Conservation (phyloP, 2,113 vertebrate species). For the Clarias magur region DNA sequence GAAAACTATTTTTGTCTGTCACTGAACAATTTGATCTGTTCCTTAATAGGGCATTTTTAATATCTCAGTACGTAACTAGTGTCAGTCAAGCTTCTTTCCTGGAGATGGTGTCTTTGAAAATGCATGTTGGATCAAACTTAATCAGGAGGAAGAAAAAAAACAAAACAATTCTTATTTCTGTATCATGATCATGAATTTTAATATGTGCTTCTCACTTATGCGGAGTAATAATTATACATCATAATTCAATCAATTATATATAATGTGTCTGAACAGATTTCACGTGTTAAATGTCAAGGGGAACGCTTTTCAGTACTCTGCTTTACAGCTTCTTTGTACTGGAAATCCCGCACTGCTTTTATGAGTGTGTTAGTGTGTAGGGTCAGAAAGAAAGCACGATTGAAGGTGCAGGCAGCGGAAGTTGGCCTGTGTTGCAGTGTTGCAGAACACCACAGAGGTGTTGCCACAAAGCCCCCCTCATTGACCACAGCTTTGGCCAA, state of each 20-base stretch:
- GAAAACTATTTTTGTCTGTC: background rate
- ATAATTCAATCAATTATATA: background rate
- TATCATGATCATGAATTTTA: too few relatives aligned
- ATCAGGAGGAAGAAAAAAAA: slow-evolving; percentile 25
- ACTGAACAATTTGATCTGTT: background rate
- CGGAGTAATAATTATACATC: background rate
- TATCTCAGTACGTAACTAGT: background rate
- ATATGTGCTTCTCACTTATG: background rate
- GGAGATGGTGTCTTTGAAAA: slow-evolving; percentile 35
- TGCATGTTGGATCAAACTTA: slow-evolving; percentile 6
- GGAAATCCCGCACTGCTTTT: background rate
- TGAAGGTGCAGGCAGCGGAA: slow-evolving; percentile 32
- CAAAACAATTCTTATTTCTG: background rate
- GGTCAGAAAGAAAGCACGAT: slow-evolving; percentile 20
- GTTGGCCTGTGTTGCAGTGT: slow-evolving; percentile 13
- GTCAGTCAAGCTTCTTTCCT: slow-evolving; percentile 35
- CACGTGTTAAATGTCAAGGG: background rate
- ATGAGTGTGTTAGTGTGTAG: background rate
- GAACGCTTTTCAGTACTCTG: background rate
- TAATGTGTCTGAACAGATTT: background rate
- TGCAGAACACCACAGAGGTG: slow-evolving; percentile 45
- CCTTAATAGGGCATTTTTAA: background rate
- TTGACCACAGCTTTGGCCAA: slow-evolving; percentile 47
- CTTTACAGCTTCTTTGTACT: background rate
- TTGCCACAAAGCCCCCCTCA: slow-evolving; percentile 39